These are phyloP conservation scores for Isurus oxyrinchus DNA, from an alignment of 2,113 vertebrate genomes.

Conservation along the genomic window DNA sequence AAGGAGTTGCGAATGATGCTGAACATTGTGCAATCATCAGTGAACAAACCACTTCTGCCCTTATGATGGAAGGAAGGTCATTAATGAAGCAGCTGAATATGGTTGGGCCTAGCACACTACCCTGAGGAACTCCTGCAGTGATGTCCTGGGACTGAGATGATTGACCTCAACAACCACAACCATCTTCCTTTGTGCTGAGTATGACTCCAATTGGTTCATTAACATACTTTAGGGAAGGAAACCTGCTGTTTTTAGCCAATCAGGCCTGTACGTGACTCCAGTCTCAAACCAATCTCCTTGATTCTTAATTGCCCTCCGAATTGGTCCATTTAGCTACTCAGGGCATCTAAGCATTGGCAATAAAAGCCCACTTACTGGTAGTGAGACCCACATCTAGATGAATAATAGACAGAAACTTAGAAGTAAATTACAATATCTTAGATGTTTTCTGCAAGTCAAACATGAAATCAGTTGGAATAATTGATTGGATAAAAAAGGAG, in stretches of 20 bases:
- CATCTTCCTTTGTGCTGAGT: no score
- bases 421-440: neutral
- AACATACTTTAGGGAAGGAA: neutral
- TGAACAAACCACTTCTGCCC: no score
- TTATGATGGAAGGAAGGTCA: no score
- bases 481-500: neutral
- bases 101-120: no score
- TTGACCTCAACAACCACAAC: no score
- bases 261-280: neutral
- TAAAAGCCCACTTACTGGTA: neutral
- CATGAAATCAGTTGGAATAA: neutral
- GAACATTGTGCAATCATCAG: no score
- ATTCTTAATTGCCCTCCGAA: neutral
- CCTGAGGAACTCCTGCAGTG: no score
- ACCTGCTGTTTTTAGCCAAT: neutral
- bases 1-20: no score
- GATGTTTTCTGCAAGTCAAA: neutral
- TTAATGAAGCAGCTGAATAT: no score
- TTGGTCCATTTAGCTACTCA: neutral
- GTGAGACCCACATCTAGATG: neutral
- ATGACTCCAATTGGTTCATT: neutral
- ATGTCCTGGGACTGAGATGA: no score
- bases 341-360: neutral
- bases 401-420: neutral
- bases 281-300: neutral